phyloP scores from a whole-genome alignment of 2,113 vertebrate species.

The Clarias gariepinus region DNA sequence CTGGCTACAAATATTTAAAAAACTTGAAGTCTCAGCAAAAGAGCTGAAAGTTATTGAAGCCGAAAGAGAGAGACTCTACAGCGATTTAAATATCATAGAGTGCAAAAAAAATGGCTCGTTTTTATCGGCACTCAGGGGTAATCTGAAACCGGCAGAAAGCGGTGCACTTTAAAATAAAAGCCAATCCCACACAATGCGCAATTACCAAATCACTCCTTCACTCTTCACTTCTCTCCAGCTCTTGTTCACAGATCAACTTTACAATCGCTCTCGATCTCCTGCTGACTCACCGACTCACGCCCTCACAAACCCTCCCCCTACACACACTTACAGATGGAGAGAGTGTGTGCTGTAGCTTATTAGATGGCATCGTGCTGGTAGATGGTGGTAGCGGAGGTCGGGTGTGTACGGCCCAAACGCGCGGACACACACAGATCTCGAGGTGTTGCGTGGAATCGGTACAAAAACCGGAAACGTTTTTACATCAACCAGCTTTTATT shows the following conservation, averaged over 20 bases:
- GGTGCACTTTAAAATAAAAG: conserved; percentile 12
- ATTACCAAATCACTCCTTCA: not conserved
- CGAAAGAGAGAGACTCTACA: not conserved
- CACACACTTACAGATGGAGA: not conserved
- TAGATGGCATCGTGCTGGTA: not conserved
- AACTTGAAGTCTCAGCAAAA: not conserved
- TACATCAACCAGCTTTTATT: not conserved
- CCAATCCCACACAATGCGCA: not conserved
- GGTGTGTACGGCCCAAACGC: not conserved
- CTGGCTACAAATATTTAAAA: not conserved
- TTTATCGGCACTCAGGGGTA: not conserved
- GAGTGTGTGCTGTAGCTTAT: not conserved
- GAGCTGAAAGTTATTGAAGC: not conserved
- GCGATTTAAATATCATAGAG: not conserved
- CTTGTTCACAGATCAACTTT: not conserved
- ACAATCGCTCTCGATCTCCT: not conserved
- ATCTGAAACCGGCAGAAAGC: not conserved
- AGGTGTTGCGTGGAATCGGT: not conserved
- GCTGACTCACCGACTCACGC: not conserved
- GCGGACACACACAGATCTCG: not conserved
- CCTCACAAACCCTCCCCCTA: not conserved
- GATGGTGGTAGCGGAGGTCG: not conserved
- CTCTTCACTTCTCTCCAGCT: not conserved
- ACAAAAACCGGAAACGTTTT: not conserved
- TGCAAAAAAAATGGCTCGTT: not conserved